Percentiles rank a stretch among this genome's conserved stretches.
Evolutionary conservation across 2,888 invertebrate species (phyloP).

Genomic region (Eremobia ochroleuca): DNA sequence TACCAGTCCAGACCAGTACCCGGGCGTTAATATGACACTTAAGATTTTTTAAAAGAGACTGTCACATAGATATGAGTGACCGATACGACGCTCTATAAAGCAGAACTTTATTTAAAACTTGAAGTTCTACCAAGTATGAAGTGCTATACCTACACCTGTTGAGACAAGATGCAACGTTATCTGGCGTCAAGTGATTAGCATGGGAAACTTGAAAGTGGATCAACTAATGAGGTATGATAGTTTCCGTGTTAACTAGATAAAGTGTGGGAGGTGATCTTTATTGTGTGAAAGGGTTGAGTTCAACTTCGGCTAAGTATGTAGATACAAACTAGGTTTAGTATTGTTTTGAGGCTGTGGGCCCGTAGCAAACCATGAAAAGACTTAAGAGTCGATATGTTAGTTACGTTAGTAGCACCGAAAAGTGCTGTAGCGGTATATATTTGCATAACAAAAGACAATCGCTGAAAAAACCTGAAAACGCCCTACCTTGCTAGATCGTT

Average conservation of each 20-base stretch:
- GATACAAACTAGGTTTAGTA: too few relatives aligned
- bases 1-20: neutral
- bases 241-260: constrained; percentile 45
- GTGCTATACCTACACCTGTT: neutral
- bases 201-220: constrained; percentile 50
- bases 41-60: neutral
- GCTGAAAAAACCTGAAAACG: neutral
- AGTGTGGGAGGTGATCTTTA: constrained; percentile 36
- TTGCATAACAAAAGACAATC: neutral
- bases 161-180: neutral
- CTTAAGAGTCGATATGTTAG: neutral
- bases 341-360: neutral
- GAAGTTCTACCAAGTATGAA: neutral
- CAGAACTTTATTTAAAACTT: neutral
- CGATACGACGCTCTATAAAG: neutral
- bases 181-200: constrained; percentile 19
- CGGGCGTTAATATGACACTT: neutral
- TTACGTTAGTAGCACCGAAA: too few relatives aligned
- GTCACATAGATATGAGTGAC: neutral
- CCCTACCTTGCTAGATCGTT: neutral
- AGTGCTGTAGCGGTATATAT: neutral
- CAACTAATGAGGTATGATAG: constrained; percentile 32
- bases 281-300: constrained; percentile 10
- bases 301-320: neutral
- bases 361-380: neutral